phyloP scores from a whole-genome alignment of 2,113 vertebrate species.

The Nycticryphes semicollaris region DNA sequence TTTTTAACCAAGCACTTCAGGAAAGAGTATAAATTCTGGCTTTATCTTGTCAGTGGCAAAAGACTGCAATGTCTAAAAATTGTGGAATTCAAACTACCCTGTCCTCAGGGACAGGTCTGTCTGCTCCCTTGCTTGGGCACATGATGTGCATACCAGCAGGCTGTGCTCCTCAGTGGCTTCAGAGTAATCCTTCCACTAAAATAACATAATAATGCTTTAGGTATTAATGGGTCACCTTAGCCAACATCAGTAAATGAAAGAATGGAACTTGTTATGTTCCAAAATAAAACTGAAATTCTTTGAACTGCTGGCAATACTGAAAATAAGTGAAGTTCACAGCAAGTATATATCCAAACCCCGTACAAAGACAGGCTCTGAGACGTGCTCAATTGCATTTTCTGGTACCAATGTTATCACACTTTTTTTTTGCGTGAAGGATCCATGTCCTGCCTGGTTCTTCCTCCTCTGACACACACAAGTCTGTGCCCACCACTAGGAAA shows the following conservation, averaged over 20 bases:
- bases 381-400: fast-evolving
- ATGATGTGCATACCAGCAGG: not conserved
- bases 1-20: not conserved
- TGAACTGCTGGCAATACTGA: not conserved
- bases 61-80: not conserved
- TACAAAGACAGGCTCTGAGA: not conserved
- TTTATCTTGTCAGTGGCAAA: not conserved
- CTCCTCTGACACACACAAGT: not conserved
- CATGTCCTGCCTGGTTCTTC: not conserved
- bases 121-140: not conserved
- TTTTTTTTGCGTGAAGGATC: not conserved
- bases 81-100: not conserved
- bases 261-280: not conserved
- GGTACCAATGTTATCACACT: not conserved
- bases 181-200: not conserved
- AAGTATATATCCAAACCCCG: not conserved
- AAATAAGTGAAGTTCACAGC: not conserved
- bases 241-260: constrained; percentile 21
- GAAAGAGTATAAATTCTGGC: not conserved
- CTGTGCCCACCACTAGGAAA: not conserved
- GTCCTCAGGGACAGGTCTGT: not conserved
- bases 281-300: constrained; percentile 20
- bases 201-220: not conserved
- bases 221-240: not conserved
- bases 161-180: not conserved